Conservation (phyloP, 2,113 vertebrate species). For the Odocoileus virginianus region DNA sequence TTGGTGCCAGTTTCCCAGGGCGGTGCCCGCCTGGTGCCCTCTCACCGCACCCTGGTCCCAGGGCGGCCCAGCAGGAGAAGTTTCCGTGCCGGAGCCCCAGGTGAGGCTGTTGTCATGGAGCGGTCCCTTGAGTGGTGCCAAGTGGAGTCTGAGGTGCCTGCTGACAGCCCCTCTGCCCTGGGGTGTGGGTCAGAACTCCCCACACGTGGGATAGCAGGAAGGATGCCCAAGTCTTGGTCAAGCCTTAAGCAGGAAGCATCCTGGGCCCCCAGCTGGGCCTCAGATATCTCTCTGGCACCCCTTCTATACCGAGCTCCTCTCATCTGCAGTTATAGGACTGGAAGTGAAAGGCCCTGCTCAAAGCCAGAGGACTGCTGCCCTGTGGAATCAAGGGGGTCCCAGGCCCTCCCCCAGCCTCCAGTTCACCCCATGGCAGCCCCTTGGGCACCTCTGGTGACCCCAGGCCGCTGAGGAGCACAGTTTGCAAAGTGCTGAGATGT, state of each 20-base stretch:
- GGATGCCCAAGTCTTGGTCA: not conserved
- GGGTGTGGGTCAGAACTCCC: not conserved
- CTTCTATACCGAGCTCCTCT: fast-evolving
- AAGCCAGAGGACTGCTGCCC: not conserved
- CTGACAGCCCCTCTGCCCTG: fast-evolving
- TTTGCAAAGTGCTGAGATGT: not conserved
- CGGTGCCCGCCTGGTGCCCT: not conserved
- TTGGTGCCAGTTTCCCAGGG: not conserved
- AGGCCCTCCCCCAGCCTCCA: not conserved
- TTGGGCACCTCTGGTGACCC: not conserved
- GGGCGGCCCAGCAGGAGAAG: not conserved
- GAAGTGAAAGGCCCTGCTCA: not conserved
- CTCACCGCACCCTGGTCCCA: not conserved
- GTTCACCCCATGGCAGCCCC: not conserved
- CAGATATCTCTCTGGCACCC: fast-evolving
- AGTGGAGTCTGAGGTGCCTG: not conserved
- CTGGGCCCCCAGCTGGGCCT: not conserved
- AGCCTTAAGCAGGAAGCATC: not conserved
- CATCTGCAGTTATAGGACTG: not conserved
- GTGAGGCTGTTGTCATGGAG: constrained; percentile 6
- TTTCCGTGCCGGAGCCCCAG: not conserved
- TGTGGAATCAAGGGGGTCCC: not conserved
- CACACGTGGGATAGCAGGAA: no score
- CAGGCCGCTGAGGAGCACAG: not conserved
- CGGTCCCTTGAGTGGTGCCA: not conserved